A percentile compares a stretch with the other conserved stretches of the same genome.
phyloP scores from a whole-genome alignment of 2,888 invertebrate species.

The Caradrina clavipalpis region DNA sequence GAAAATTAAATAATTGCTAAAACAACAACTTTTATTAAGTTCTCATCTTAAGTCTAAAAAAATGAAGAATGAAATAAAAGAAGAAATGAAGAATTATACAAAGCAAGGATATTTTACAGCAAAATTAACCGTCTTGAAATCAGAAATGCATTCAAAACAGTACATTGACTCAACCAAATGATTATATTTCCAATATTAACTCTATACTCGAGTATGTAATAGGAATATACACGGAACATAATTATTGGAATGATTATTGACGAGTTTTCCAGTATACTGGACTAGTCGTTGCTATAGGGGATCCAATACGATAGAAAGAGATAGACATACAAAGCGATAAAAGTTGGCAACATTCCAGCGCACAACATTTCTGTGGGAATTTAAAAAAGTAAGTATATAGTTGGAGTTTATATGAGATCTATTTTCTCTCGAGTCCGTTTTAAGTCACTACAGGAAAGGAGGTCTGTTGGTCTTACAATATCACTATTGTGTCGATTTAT shows the following conservation, averaged over 20 bases:
- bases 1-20: neutral
- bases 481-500: too few relatives aligned
- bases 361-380: neutral
- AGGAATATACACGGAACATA: conserved; percentile 33
- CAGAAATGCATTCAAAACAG: conserved; percentile 15
- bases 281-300: neutral
- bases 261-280: conserved; percentile 11
- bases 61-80: conserved; percentile 14
- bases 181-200: conserved; percentile 7
- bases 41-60: neutral
- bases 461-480: too few relatives aligned
- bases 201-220: conserved; percentile 26
- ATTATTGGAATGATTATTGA: conserved; percentile 38
- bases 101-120: conserved; percentile 25
- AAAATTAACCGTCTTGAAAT: conserved; percentile 53
- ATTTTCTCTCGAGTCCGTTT: too few relatives aligned
- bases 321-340: neutral
- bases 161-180: conserved; percentile 20
- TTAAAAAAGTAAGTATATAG: neutral
- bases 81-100: conserved; percentile 14
- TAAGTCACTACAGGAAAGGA: too few relatives aligned
- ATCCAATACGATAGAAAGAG: neutral
- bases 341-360: neutral
- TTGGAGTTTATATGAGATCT: neutral
- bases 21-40: neutral